Evolutionary conservation across 2,888 invertebrate genomes (phyloP).

Genomic region (Galeruca laticollis): DNA sequence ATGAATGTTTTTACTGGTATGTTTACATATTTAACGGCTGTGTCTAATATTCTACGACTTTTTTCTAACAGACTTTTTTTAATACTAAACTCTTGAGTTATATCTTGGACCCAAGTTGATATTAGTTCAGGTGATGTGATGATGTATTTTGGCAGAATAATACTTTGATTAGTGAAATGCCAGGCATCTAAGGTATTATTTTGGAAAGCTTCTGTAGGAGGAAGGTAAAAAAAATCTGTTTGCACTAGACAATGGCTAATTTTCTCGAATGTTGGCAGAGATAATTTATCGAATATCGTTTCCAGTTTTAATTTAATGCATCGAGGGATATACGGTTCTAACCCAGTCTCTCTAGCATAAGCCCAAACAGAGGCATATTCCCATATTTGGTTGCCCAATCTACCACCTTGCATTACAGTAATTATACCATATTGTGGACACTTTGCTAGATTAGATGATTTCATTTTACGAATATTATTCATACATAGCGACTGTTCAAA

Average conservation of each 20-base stretch:
- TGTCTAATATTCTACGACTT: slow-evolving; percentile 62
- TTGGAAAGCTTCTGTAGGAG: neutral
- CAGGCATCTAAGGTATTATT: slow-evolving; percentile 66
- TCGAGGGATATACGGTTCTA: slow-evolving; percentile 68
- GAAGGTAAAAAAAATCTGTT: slow-evolving; percentile 66
- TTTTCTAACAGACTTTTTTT: slow-evolving; percentile 66
- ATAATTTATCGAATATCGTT: slow-evolving; percentile 70
- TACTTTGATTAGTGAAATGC: slow-evolving; percentile 72
- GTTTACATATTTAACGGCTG: slow-evolving; percentile 38
- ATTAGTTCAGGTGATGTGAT: slow-evolving; percentile 70
- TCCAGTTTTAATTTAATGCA: slow-evolving; percentile 69
- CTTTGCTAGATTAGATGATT: slow-evolving; percentile 59
- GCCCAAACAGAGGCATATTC: slow-evolving; percentile 70
- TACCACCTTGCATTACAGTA: slow-evolving; percentile 64
- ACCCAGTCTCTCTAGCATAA: slow-evolving; percentile 66
- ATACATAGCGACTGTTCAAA: slow-evolving; percentile 71
- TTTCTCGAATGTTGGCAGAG: slow-evolving; percentile 70
- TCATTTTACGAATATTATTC: slow-evolving; percentile 65
- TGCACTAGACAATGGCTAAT: slow-evolving; percentile 70
- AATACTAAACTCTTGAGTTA: slow-evolving; percentile 71
- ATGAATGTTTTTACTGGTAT: slow-evolving; percentile 62
- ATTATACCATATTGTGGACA: slow-evolving; percentile 68
- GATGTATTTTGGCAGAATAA: slow-evolving; percentile 70
- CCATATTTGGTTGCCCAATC: slow-evolving; percentile 68
- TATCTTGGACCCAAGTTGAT: slow-evolving; percentile 70